Evolutionary conservation across 2,797 vertebrate genomes (phyloP), one percentile per base, ranked within the genome.

Genomic region (Ambastaia sidthimunki): DNA sequence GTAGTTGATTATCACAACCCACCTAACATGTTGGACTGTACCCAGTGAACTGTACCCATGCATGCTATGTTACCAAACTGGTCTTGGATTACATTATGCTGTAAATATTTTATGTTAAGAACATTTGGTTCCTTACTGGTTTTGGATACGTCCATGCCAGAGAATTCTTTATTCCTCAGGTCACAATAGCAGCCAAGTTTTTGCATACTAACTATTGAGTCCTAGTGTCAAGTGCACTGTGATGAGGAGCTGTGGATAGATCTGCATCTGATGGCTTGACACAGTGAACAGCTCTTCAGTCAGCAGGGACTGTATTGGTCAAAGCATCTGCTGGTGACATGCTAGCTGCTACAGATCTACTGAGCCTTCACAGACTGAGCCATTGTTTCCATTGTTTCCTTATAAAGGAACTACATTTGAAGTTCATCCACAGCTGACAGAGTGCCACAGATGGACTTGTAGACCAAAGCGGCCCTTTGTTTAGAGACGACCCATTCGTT

Each of bases 351-450:
- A 25, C 37, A 63, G 4, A 68, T 68, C 41, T 67, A 57, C 21
- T 48, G 68, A 47, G 25, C 68, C 54, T 70, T 41, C 62, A 67
- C 52, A 76, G 44, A 69, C 71, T 11, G 28, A 55, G 47, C n/a
- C n/a, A n/a, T n/a, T n/a, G n/a, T n/a, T n/a, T n/a, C 44, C 69
- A 76, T 72, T 80, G 71, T 69, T 76, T 31, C 57, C 25, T 74
- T 79, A 67, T 21, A 66, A 67, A 31, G 59, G 57, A 65, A 59
- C 23, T 41, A 15, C 41, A 52, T 57, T 72, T 74, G 44, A 76
- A 71, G 67, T 66, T 80, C 71, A 75, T 52, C 59, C 68, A 23
- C 54, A 68, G 68, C 68, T 80, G 71, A 82, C 66, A 73, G 41
- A 60, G 48, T 31, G 1, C 15, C 70, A 16, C 28, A 74, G 47